These are phyloP conservation scores for Adrianichthys oophorus DNA, from an alignment of 2,797 vertebrate species.

Conservation along the genomic window DNA sequence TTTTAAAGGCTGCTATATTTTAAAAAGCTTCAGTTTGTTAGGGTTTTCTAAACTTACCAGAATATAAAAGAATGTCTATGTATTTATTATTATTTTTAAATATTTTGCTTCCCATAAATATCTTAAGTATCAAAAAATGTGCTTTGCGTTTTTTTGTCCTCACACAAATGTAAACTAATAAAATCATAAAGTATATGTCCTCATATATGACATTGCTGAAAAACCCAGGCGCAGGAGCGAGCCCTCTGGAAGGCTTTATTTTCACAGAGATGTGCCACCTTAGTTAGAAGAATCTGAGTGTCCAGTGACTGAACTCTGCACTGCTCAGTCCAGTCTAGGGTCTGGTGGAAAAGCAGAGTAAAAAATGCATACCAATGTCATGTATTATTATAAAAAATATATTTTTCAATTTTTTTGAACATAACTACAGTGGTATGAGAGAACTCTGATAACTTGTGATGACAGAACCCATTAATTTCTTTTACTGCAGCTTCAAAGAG, in stretches of 20 bases:
- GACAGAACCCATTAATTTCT: slow-evolving; percentile 43
- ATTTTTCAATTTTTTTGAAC: no score
- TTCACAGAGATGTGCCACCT: slow-evolving; percentile 64
- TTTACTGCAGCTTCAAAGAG: slow-evolving; percentile 46
- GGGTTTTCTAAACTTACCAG: no score
- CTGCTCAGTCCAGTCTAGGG: slow-evolving; percentile 5
- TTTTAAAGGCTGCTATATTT: no score
- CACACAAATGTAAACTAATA: no score
- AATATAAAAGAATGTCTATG: no score
- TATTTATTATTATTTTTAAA: no score
- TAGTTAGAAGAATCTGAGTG: slow-evolving; percentile 35
- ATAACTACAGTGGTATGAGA: slow-evolving; percentile 24
- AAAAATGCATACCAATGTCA: slow-evolving; percentile 19
- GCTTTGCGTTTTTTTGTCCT: no score
- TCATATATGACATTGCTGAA: slow-evolving; percentile 50
- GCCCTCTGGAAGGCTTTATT: slow-evolving; percentile 49
- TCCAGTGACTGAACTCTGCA: slow-evolving; percentile 30
- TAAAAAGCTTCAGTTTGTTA: no score
- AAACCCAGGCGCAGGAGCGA: slow-evolving; percentile 31
- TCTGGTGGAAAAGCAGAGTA: slow-evolving; percentile 23
- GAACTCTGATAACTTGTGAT: slow-evolving; percentile 42
- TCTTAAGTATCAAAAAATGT: no score
- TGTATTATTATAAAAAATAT: no score
- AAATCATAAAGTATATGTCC: not conserved
- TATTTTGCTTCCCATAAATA: no score